Evolutionary conservation across 2,888 invertebrate species (phyloP).

Genomic region (Drosophila mettleri): DNA sequence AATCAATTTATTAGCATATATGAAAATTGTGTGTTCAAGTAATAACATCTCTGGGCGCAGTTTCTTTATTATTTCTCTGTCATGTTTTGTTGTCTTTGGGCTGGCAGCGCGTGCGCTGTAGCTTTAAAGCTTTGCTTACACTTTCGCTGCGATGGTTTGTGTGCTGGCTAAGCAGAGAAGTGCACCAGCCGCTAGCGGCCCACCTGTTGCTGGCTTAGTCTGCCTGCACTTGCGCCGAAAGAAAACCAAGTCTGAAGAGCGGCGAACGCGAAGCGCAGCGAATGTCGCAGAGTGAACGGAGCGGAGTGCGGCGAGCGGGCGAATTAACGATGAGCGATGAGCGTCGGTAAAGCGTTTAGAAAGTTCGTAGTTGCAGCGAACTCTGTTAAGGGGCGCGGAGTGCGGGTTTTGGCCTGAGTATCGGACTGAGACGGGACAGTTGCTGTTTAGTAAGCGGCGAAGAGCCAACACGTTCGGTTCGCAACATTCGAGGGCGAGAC

Average conservation of each 20-base stretch:
- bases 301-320: conserved; percentile 16
- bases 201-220: conserved; percentile 35
- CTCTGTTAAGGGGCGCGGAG: not conserved
- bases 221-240: conserved; percentile 42
- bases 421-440: conserved; percentile 42
- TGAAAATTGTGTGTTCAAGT: not conserved
- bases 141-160: conserved; percentile 12
- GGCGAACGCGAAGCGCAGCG: conserved; percentile 12
- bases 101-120: conserved; percentile 1
- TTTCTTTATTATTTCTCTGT: not conserved
- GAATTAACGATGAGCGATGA: conserved; percentile 41
- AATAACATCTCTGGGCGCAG: not conserved
- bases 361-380: conserved; percentile 43
- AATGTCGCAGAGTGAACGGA: conserved; percentile 5
- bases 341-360: conserved; percentile 54
- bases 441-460: conserved; percentile 73
- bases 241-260: conserved; percentile 38
- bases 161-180: conserved; percentile 28
- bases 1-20: too few relatives aligned
- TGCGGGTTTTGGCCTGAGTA: conserved; percentile 10
- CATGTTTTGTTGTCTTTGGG: not conserved
- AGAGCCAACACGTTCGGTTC: conserved; percentile 75
- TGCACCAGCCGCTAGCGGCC: not conserved
- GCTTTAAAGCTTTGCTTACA: conserved; percentile 8
- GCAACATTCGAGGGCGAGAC: conserved; percentile 33